Evolutionary conservation across 2,797 vertebrate genomes (phyloP), one percentile per base, ranked within the genome.

Genomic region (Argyrosomus regius): DNA sequence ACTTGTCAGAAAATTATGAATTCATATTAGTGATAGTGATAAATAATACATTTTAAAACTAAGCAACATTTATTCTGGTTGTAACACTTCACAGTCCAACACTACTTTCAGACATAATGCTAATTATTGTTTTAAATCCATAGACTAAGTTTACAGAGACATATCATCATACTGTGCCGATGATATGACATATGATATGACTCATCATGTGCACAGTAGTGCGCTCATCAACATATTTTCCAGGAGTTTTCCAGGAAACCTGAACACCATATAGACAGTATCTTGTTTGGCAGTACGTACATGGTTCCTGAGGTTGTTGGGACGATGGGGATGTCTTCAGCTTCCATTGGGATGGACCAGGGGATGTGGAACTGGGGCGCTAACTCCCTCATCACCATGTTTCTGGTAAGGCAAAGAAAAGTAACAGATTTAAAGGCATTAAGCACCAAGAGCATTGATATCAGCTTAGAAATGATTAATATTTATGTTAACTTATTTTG

Each of bases 271-370:
- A 18, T n/a, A 54, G 4, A 6, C 1, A 1, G 22, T 9, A 17
- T 22, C 49, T 49, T 31, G 59, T 53, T 58, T 76, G 20, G 66
- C 12, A 53, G 56, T 52, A 94, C 97, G 81, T 87, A 98, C 97
- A 98, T 99, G 78, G 98, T 99, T 92, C 98, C 98, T 66, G 98
- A 99, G 80, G 98, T 99, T 57, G 98, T 99, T 60, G 98, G 98
- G 72, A 99, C 98, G 2, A 99, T 99, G 75, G 98, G 98, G 90
- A 99, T 99, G 91, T 99, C 98, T 92, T 99, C 98, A 49, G 98
- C 98, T 81, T 99, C 98, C 68, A 97, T 97, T 68, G 98, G 98
- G 77, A 99, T 98, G 74, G 98, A 99, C 98, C 98, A 99, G 26
- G 98, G 98, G 81, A 99, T 99, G 87, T 99, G 98, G 82, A 99